Conservation (phyloP, 2,797 vertebrate genomes). For the Sphenodon punctatus region DNA sequence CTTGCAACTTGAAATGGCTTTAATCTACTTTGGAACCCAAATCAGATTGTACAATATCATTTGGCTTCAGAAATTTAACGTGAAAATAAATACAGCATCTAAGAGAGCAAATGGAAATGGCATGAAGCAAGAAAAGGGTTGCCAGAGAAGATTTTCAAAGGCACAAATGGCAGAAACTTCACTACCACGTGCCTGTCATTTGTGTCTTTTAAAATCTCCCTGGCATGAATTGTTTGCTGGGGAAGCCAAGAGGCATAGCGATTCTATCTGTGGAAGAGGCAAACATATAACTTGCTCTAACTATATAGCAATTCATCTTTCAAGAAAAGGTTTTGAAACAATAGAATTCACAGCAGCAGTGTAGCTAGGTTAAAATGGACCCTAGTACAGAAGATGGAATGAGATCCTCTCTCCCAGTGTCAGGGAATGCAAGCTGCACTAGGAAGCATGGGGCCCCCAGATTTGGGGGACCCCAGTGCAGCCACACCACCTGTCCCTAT, state of each 20-base stretch:
- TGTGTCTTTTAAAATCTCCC: not conserved
- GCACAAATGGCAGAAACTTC: not conserved
- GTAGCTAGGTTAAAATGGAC: too few relatives aligned
- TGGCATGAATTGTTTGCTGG: not conserved
- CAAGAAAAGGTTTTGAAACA: not conserved
- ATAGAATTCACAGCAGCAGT: not conserved
- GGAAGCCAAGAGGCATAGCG: not conserved
- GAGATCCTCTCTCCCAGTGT: too few relatives aligned
- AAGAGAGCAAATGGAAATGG: slow-evolving; percentile 28
- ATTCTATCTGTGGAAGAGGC: not conserved
- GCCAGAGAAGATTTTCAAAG: not conserved
- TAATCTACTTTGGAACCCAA: slow-evolving; percentile 33
- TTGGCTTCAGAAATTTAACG: slow-evolving; percentile 20
- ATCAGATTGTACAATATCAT: not conserved
- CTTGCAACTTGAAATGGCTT: slow-evolving; percentile 3
- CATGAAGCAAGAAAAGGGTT: not conserved
- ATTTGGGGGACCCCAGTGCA: too few relatives aligned
- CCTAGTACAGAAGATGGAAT: too few relatives aligned
- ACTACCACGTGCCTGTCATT: not conserved
- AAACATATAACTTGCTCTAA: not conserved
- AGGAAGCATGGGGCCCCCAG: too few relatives aligned
- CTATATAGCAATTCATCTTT: not conserved
- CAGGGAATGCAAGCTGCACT: too few relatives aligned
- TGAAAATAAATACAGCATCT: slow-evolving; percentile 19
- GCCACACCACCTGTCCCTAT: too few relatives aligned